Percentiles rank a stretch among this genome's conserved stretches.
Evolutionary conservation across 2,797 vertebrate species (phyloP).

Genomic region (Rachycentron canadum): DNA sequence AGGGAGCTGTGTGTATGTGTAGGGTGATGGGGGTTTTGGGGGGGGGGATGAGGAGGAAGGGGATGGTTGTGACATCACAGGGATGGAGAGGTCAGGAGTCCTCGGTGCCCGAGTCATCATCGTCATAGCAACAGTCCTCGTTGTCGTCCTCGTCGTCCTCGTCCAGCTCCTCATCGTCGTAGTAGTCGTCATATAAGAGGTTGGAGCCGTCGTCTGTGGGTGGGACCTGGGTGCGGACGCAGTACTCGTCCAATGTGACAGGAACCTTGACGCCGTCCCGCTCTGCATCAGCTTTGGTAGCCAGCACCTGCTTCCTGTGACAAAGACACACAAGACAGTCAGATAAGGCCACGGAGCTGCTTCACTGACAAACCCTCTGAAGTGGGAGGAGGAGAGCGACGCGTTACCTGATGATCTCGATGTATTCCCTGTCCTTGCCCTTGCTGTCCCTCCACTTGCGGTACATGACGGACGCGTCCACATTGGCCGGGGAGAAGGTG

Average conservation of each 20-base stretch:
- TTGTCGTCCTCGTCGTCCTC: slow-evolving; percentile 87
- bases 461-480: slow-evolving; percentile 98
- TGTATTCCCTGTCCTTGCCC: slow-evolving; percentile 95
- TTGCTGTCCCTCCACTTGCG: slow-evolving; percentile 97
- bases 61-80: neutral
- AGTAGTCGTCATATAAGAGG: slow-evolving; percentile 96
- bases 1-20: slow-evolving; percentile 14
- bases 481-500: slow-evolving; percentile 96
- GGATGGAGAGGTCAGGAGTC: slow-evolving; percentile 89
- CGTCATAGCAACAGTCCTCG: slow-evolving; percentile 91
- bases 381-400: neutral
- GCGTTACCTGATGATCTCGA: slow-evolving; percentile 94
- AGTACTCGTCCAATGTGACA: slow-evolving; percentile 95
- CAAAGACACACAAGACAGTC: neutral
- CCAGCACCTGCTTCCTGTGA: slow-evolving; percentile 94
- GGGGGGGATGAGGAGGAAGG: neutral
- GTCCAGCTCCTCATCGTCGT: slow-evolving; percentile 92
- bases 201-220: slow-evolving; percentile 93
- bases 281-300: slow-evolving; percentile 93
- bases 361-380: neutral
- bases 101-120: slow-evolving; percentile 94
- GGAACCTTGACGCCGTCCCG: slow-evolving; percentile 95
- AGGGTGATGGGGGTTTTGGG: neutral
- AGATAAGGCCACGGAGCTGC: neutral
- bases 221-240: slow-evolving; percentile 92